phyloP scores from a whole-genome alignment of 2,113 vertebrate genomes.

The Entosphenus tridentatus region DNA sequence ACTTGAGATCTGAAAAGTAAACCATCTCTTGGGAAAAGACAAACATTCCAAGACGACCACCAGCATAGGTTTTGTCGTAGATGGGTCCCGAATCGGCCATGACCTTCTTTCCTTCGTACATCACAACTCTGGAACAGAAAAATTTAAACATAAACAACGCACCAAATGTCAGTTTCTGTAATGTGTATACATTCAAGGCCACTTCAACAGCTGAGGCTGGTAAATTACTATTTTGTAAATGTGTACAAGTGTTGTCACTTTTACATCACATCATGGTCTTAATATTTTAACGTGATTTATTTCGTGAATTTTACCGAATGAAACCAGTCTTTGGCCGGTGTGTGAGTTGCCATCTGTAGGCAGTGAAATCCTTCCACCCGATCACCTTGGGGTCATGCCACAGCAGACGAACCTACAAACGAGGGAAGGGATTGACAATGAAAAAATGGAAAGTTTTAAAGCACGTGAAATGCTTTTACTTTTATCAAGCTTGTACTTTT shows the following conservation, averaged over 20 bases:
- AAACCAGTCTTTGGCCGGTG: constrained; percentile 88
- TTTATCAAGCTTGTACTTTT: too few species aligned
- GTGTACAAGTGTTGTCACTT: too few species aligned
- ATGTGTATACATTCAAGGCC: too few species aligned
- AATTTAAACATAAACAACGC: neutral
- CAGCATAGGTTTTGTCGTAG: constrained; percentile 79
- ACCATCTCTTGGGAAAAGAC: constrained; percentile 99
- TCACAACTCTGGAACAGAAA: constrained; percentile 46
- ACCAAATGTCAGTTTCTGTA: too few species aligned
- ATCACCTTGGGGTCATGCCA: constrained; percentile 93
- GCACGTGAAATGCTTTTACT: too few species aligned
- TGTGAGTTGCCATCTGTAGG: constrained; percentile 87
- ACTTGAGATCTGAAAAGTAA: constrained; percentile 98
- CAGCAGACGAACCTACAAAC: constrained; percentile 55
- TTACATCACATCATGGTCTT: too few species aligned
- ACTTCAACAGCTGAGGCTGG: too few species aligned
- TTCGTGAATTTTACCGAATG: constrained; percentile 43
- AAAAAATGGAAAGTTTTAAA: too few species aligned
- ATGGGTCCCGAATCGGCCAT: constrained; percentile 94
- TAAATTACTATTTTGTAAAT: too few species aligned
- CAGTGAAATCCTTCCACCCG: constrained; percentile 96
- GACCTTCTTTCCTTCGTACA: constrained; percentile 95
- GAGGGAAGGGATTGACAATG: neutral
- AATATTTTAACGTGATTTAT: too few species aligned
- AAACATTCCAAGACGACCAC: constrained; percentile 74